These are phyloP conservation scores for Mionectes olivaceus DNA, from an alignment of 2,797 vertebrate species.

Conservation along the genomic window DNA sequence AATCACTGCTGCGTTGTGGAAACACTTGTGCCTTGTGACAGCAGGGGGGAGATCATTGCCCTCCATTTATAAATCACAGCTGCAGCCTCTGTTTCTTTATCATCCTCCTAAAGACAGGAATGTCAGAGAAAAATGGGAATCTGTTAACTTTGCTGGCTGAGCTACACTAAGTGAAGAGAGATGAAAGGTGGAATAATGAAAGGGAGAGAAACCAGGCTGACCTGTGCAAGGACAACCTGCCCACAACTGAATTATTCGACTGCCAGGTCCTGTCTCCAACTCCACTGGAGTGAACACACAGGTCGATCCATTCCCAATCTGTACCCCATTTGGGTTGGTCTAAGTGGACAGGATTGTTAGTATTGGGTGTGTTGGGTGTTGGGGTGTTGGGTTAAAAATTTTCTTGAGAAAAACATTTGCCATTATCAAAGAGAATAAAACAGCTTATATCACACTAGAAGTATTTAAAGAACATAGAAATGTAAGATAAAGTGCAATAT, in stretches of 20 bases:
- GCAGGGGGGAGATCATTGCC: background rate
- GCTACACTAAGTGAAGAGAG: background rate
- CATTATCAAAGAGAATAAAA: background rate
- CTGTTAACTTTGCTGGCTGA: background rate
- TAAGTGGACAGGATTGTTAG: background rate
- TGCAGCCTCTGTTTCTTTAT: background rate
- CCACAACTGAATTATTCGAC: background rate
- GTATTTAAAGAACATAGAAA: background rate
- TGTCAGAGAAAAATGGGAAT: background rate
- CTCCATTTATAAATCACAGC: background rate
- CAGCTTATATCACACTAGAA: background rate
- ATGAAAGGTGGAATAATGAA: background rate
- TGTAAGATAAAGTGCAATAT: background rate
- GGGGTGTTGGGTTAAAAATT: background rate
- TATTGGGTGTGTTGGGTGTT: background rate
- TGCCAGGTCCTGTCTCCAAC: background rate
- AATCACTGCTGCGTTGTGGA: background rate
- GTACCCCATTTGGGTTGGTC: background rate
- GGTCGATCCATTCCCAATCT: background rate
- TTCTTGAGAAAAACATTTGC: background rate
- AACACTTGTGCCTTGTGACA: constrained; percentile 17
- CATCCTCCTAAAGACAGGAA: background rate
- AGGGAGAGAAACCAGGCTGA: background rate
- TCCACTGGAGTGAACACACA: background rate
- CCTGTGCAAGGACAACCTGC: background rate